Evolutionary conservation across 2,888 invertebrate genomes (phyloP), one percentile per base, ranked within the genome.

Genomic region (Aphidius colemani): DNA sequence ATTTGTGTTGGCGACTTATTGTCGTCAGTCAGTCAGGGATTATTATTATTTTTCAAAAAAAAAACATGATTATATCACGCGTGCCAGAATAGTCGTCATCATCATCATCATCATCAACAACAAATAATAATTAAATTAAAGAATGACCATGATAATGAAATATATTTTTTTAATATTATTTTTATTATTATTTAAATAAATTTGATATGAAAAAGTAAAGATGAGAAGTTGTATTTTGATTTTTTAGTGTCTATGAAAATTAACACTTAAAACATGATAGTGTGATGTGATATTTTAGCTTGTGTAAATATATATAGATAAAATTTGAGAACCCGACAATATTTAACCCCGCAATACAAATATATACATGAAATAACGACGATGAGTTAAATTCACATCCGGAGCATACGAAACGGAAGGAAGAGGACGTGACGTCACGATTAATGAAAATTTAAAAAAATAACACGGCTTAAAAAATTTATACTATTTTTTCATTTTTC

Each of bases 401-500:
- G 80, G 78, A 78, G 75, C 55, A 55, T 43, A 55, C 44, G 43
- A 43, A 55, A 44, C 55, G 55, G 55, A 55, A 55, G 55, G 55
- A 55, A 55, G 79, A 76, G 76, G 77, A 74, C 73, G 73, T 78
- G 79, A 79, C 80, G 79, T 80, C 74, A 79, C 75, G 79, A 79
- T 80, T 78, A 75, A 78, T 75, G 76, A 75, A 74, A 78, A 80
- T 81, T 79, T 76, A 78, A 55, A 75, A 77, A 69, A 70, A 68
- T 71, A 70, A 69, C 67, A 69, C 39, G 10, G 10, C 30, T 10
- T 30, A 10, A 11, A 39, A 13, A 50, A 30, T 53, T 57, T 55
- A 56, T 61, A 43, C 30, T 30, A 30, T 30, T 30, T 30, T 30
- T 30, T 30, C 3, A 30, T 30, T 30, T 30, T 18, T 18, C 2